Base-by-base conservation (phyloP, 1,140 invertebrate genomes). In the Drosophila sproati region DNA sequence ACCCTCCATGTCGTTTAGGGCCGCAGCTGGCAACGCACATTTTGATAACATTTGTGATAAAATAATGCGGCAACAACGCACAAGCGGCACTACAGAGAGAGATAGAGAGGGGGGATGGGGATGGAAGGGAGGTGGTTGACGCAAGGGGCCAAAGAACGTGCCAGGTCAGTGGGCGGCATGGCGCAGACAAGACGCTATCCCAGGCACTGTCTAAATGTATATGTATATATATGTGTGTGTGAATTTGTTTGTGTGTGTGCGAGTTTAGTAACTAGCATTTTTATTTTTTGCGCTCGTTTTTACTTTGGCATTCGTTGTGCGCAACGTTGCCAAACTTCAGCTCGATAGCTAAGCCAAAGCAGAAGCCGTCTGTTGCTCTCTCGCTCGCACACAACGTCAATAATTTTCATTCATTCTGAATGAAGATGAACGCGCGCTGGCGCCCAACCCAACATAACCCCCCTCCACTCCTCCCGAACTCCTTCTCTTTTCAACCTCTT, bases 11-110 rank as follows among this genome's bases (percentile, higher is more conserved):
- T 32, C 63, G 48, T 55, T 39, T 39, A 32, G 35, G 50, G 78
- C 41, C 63, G 51, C 83, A 82, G 83, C 85, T 83, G 85, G 80
- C 85, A 83, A 88, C 83, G 83, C 83, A 88, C 85, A 88, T 88
- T 88, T 88, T 87, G 83, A 87, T 87, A 87, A 87, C 83, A 82
- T 74, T 87, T 77, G 66, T 89, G 83, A 88, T 88, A 82, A 87
- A 87, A 83, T 83, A 85, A 85, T 87, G 83, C 74, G 83, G 80
- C 83, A 87, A 88, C 82, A 87, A 74, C 83, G 82, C 83, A 80
- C 77, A 73, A 74, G 66, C 50, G 35, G 59, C 45, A 50, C 55
- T 20, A 20, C 20, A 20, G 20, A 2, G 20, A 63, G 35, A 31
- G 39, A 28, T 32, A 47, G 10, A 10, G 39, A 29, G n/a, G 41